Evolutionary conservation across 2,888 invertebrate species (phyloP).

Genomic region (Xylophagus ater): DNA sequence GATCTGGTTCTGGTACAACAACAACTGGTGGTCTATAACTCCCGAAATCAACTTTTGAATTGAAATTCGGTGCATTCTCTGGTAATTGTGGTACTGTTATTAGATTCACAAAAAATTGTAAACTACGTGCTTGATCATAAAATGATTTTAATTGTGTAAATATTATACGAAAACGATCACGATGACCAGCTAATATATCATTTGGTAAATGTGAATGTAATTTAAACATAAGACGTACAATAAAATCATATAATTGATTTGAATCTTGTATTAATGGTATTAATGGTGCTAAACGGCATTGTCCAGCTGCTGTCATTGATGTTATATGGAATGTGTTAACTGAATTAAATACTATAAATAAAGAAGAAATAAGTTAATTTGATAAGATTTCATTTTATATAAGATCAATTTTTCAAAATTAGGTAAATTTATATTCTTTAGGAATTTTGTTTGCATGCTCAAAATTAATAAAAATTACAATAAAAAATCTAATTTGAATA

Average conservation of each 20-base stretch:
- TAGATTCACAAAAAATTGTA: constrained; percentile 95
- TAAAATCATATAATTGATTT: constrained; percentile 90
- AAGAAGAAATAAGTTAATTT: too few relatives aligned
- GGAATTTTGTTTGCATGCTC: background rate
- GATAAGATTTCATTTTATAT: too few relatives aligned
- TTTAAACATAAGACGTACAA: constrained; percentile 91
- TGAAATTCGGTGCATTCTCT: constrained; percentile 89
- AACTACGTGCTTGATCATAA: constrained; percentile 82
- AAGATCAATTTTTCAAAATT: background rate
- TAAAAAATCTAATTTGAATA: too few relatives aligned
- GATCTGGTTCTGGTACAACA: constrained; percentile 51
- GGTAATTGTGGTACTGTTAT: constrained; percentile 89
- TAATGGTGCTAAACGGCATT: constrained; percentile 90
- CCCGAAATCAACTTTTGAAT: constrained; percentile 77
- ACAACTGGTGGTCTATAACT: constrained; percentile 93
- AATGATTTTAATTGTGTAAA: constrained; percentile 82
- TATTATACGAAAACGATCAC: constrained; percentile 79
- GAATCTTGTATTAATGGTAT: constrained; percentile 94
- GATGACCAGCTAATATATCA: constrained; percentile 82
- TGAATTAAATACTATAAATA: constrained; percentile 74
- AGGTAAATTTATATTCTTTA: background rate
- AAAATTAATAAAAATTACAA: too few relatives aligned
- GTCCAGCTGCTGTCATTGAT: constrained; percentile 95
- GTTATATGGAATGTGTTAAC: constrained; percentile 87
- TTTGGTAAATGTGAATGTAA: constrained; percentile 83